Evolutionary conservation across 2,888 invertebrate genomes (phyloP), one percentile per base, ranked within the genome.

Genomic region (Nysson spinosus): DNA sequence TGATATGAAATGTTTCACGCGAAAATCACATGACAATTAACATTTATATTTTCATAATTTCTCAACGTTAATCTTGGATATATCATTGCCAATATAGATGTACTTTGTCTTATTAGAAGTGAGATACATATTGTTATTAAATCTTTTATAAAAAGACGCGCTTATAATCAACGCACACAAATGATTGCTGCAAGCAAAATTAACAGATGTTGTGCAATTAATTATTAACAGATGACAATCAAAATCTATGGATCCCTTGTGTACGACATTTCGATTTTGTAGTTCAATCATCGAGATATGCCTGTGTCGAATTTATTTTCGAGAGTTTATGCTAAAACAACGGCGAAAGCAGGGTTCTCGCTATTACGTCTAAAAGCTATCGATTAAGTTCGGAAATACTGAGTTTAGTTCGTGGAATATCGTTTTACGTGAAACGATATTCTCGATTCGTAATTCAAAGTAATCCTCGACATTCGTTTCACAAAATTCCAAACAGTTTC

Each of bases 1-100:
- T 65, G 66, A 67, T 67, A 67, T 67, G 66, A 64, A 67, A 43
- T 50, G 65, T 65, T 60, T 67, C 64, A 64, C 52, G 11, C 32
- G 20, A 49, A 22, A 43, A n/a, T 57, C 14, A 7, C 26, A 11
- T 4, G 26, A 28, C 24, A 17, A 11, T 26, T 11, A 12, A 20
- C 19, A 1, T 12, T 28, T 32, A 30, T 17, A 19, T n/a, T n/a
- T n/a, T n/a, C n/a, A n/a, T n/a, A n/a, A n/a, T n/a, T n/a, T n/a
- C n/a, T n/a, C n/a, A n/a, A n/a, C n/a, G n/a, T n/a, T n/a, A n/a
- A n/a, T n/a, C n/a, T n/a, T n/a, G n/a, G n/a, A n/a, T n/a, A n/a
- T n/a, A n/a, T n/a, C n/a, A n/a, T n/a, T n/a, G n/a, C n/a, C n/a
- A n/a, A n/a, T n/a, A n/a, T n/a, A n/a, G n/a, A n/a, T n/a, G n/a